Conservation (phyloP, 2,888 invertebrate genomes). For the Calameuta filiformis region DNA sequence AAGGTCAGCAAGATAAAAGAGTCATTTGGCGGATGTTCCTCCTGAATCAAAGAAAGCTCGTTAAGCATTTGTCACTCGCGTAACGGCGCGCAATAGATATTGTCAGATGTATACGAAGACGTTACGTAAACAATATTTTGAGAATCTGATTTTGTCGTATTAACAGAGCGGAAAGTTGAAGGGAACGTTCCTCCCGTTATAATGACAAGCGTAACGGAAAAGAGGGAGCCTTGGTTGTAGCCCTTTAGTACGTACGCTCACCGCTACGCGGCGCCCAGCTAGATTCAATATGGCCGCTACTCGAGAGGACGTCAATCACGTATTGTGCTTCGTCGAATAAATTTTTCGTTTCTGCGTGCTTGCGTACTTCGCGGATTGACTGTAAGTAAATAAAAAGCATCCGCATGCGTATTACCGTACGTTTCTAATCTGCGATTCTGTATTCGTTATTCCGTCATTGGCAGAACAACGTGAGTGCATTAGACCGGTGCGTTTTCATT, state of each 20-base stretch:
- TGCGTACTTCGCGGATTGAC: neutral
- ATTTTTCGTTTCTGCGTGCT: neutral
- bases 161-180: neutral
- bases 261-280: conserved; percentile 44
- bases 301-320: conserved; percentile 43
- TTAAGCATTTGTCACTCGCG: conserved; percentile 16
- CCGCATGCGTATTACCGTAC: neutral
- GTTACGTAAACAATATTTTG: too few relatives aligned
- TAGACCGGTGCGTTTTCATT: neutral
- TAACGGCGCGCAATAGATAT: conserved; percentile 13
- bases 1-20: too few relatives aligned
- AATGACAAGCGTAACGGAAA: too few relatives aligned
- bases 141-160: too few relatives aligned
- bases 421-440: neutral
- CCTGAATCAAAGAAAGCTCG: too few relatives aligned
- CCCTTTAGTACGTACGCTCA: neutral
- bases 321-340: conserved; percentile 35
- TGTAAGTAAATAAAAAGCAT: neutral
- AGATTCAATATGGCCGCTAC: conserved; percentile 53
- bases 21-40: too few relatives aligned
- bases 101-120: too few relatives aligned
- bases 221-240: too few relatives aligned
- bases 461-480: neutral
- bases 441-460: neutral
- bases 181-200: neutral